Percentiles rank a stretch among this genome's conserved stretches.
phyloP scores from a whole-genome alignment of 2,797 vertebrate species.

The Hoplostethus mediterraneus region DNA sequence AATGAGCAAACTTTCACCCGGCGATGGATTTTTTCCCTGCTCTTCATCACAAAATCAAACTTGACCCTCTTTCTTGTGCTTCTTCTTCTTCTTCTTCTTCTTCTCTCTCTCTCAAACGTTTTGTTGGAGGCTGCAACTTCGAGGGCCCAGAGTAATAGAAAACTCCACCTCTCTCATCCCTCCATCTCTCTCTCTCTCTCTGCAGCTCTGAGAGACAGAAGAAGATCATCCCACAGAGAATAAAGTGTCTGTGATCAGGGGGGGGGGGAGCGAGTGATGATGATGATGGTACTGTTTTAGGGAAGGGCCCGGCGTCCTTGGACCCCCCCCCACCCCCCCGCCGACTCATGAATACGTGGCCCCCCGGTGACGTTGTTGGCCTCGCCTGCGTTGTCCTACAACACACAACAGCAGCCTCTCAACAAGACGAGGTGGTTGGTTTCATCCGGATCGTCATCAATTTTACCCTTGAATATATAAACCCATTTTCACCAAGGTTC shows the following conservation, averaged over 20 bases:
- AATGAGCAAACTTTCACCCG: conserved; percentile 44
- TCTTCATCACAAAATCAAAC: conserved; percentile 47
- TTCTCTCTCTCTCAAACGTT: conserved; percentile 19
- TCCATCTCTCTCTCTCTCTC: conserved; percentile 13
- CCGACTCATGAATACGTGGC: conserved; percentile 62
- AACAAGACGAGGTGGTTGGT: conserved; percentile 36
- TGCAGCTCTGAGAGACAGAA: conserved; percentile 43
- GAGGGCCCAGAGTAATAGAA: conserved; percentile 12
- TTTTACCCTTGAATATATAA: conserved; percentile 59
- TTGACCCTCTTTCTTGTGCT: conserved; percentile 41
- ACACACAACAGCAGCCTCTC: conserved; percentile 46
- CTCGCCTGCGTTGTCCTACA: conserved; percentile 31
- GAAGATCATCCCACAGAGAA: conserved; percentile 30
- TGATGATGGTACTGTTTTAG: conserved; percentile 54
- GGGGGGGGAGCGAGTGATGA: conserved; percentile 49
- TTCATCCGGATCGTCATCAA: conserved; percentile 46
- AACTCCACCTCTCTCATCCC: not conserved
- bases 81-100: conserved; percentile 23
- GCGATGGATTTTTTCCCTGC: conserved; percentile 12
- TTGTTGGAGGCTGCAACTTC: conserved; percentile 1
- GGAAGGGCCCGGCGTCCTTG: conserved; percentile 58
- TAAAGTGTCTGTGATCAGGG: conserved; percentile 47
- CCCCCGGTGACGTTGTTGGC: conserved; percentile 57
- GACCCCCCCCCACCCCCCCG: conserved; percentile 41
- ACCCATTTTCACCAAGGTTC: conserved; percentile 51